phyloP scores from a whole-genome alignment of 2,888 invertebrate genomes.

The Thera britannica region DNA sequence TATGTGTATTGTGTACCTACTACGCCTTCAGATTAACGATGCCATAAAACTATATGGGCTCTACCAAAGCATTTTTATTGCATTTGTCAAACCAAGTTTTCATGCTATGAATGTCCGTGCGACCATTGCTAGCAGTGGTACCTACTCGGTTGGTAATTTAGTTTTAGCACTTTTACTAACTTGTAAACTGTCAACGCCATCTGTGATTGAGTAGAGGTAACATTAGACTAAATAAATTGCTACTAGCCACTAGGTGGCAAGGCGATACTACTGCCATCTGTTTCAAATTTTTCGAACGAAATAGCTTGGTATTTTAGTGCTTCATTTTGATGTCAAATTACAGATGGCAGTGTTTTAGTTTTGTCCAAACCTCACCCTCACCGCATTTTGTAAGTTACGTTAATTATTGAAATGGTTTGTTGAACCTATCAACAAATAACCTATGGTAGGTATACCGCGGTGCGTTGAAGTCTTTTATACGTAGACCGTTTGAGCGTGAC shows the following conservation, averaged over 20 bases:
- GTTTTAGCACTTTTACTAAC: background rate
- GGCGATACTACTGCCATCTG: constrained; percentile 22
- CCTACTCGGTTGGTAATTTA: background rate
- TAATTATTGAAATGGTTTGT: too few species aligned
- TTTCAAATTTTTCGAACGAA: background rate
- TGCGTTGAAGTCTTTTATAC: too few species aligned
- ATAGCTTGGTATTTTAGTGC: background rate
- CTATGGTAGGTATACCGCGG: too few species aligned
- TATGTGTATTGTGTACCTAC: background rate
- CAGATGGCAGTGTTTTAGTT: constrained; percentile 12
- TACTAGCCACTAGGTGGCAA: constrained; percentile 44
- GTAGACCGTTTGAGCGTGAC: too few species aligned
- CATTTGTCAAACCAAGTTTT: constrained; percentile 35
- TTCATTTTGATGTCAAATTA: background rate
- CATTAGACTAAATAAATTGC: constrained; percentile 17
- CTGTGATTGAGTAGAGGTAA: constrained; percentile 53
- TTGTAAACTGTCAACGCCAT: constrained; percentile 42
- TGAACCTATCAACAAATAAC: too few species aligned
- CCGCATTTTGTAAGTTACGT: too few species aligned
- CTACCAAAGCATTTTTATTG: constrained; percentile 36
- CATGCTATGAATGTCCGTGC: constrained; percentile 30
- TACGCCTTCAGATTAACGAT: constrained; percentile 34
- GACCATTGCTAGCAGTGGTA: constrained; percentile 11
- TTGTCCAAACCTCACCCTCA: background rate
- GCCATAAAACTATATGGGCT: constrained; percentile 36